Evolutionary conservation across 2,797 vertebrate genomes (phyloP), one percentile per base, ranked within the genome.

Genomic region (Hipposideros larvatus): DNA sequence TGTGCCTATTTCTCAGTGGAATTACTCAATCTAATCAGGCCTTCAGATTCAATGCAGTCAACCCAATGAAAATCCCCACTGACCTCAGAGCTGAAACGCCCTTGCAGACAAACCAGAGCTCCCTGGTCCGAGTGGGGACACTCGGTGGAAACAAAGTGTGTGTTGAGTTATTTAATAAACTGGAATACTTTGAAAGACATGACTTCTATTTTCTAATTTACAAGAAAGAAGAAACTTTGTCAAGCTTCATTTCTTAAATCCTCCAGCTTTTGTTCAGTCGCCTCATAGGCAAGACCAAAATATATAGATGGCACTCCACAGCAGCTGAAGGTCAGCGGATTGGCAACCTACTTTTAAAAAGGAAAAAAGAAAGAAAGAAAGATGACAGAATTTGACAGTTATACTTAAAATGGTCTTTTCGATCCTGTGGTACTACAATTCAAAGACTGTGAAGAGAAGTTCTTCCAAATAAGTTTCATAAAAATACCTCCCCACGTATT

Each of bases 201-300:
- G 77, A 34, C 48, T 87, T 94, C 55, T 91, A 26, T 41, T 92
- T 95, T 82, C 21, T 63, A 95, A 87, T 85, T 92, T 83, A 95
- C 4, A 94, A 31, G 57, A 95, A 91, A 75, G 11, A 87, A 57
- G 31, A 87, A 79, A 92, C 11, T 24, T 41, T 73, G 63, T 80
- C 34, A 70, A 88, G 22, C 34, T 90, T 21, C 19, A 55, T 41
- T 94, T 89, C 82, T 92, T 89, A 91, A 96, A 57, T 80, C 82
- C 43, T 86, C 63, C 66, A 75, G 63, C 1, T 11, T 85, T 77
- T 83, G 28, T 16, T 89, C 41, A 70, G 13, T 34, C 92, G 68
- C 16, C 41, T 95, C 59, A 6, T 55, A 61, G 37, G 46, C 34
- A 94, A 83, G 9, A 43, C 5, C 11, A 71, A 83, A 75, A 90